Evolutionary conservation across 2,113 vertebrate genomes (phyloP), one percentile per base, ranked within the genome.

Genomic region (Apodemus sylvaticus): DNA sequence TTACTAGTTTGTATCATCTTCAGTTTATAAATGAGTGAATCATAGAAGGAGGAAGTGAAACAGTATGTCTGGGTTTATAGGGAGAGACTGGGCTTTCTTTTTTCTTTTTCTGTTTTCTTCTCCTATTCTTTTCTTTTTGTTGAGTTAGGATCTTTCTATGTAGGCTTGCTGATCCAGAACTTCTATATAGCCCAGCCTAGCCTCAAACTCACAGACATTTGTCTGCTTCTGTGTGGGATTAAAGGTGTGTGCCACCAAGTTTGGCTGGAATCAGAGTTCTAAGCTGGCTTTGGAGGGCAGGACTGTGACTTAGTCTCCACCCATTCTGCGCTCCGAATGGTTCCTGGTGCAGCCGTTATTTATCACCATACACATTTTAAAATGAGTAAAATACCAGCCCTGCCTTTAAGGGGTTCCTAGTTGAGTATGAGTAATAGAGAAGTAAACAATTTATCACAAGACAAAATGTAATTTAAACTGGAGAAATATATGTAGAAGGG

Each of bases 401-500:
- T 81, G 10, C 42, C 71, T 88, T 95, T 48, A 91, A 81, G 24
- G 88, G 79, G 39, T 79, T 95, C 39, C 24, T n/a, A 53, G 36
- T 39, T 78, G 48, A 51, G 36, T 68, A 14, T 26, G 20, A 8
- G 42, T 70, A 51, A 86, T 7, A 45, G 73, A 93, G 39, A 89
- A 89, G 1, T 62, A 91, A 97, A 89, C 19, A n/a, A 77, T 70
- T 20, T 64, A 87, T 92, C 19, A 88, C 31, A 58, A 92, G 42
- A n/a, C 51, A 73, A 96, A 93, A 76, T 60, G 16, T 55, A 78
- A 74, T 74, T 36, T 66, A 79, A 93, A 71, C 31, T 83, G 45
- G n/a, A 83, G 58, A 90, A 96, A 82, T 58, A 58, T 31, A 39
- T 51, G 78, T 9, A 96, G 55, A 74, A 94, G 74, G 96, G 71